Conservation (phyloP, 1,140 invertebrate genomes). For the Trachelipus rathkii region DNA sequence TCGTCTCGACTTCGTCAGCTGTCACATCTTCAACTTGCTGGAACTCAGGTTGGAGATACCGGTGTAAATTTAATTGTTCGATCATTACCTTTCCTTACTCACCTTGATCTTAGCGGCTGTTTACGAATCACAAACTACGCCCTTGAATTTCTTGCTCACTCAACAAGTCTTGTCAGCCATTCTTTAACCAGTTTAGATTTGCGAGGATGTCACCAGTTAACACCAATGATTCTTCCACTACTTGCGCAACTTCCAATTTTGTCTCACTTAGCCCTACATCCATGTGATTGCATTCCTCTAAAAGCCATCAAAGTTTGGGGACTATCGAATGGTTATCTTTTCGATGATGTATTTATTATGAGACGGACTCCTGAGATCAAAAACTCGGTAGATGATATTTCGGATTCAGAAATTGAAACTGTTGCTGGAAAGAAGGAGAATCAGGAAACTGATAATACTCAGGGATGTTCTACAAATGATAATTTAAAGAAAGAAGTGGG, state of each 20-base stretch:
- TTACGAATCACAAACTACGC: constrained; percentile 73
- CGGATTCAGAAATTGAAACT: background rate
- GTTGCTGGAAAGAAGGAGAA: background rate
- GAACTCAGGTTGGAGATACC: constrained; percentile 83
- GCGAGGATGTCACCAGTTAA: constrained; percentile 36
- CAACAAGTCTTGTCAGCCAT: constrained; percentile 33
- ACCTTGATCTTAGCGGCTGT: constrained; percentile 74
- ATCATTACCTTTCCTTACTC: constrained; percentile 58
- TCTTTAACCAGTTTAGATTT: constrained; percentile 36
- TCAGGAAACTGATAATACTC: background rate
- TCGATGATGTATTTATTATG: constrained; percentile 23
- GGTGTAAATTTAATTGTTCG: constrained; percentile 60
- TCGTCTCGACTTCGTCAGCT: constrained; percentile 73
- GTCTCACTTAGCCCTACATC: constrained; percentile 31
- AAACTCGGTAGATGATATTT: background rate
- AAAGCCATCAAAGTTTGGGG: constrained; percentile 37
- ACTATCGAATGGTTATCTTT: constrained; percentile 35
- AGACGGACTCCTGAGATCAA: constrained; percentile 26
- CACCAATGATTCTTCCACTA: constrained; percentile 34
- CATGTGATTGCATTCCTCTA: constrained; percentile 31
- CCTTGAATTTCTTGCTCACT: constrained; percentile 64
- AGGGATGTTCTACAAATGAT: background rate
- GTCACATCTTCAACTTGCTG: constrained; percentile 68
- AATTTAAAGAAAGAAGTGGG: background rate
- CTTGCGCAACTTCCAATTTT: constrained; percentile 36